These are phyloP conservation scores for Sebastes taczanowskii DNA, from an alignment of 2,797 vertebrate species.

Conservation along the genomic window DNA sequence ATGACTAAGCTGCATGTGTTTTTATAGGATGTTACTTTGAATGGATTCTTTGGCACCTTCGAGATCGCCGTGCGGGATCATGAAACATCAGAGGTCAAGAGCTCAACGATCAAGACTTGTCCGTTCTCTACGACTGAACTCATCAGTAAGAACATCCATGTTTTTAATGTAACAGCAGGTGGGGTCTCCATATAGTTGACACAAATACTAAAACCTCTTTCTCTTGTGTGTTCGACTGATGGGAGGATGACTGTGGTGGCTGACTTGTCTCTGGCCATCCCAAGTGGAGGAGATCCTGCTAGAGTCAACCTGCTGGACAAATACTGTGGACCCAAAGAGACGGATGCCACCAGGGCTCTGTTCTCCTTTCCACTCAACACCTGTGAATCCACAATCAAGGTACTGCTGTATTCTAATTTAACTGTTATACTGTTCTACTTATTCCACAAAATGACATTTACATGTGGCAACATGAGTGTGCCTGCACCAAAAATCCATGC, in stretches of 20 bases:
- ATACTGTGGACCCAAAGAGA: constrained; percentile 76
- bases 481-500: accelerated
- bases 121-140: constrained; percentile 73
- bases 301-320: constrained; percentile 70
- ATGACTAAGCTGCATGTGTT: not conserved
- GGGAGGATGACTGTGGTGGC: constrained; percentile 79
- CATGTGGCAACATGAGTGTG: too few species aligned
- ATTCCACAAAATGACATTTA: too few species aligned
- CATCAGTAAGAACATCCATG: constrained; percentile 67
- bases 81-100: constrained; percentile 63
- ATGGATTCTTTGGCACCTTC: constrained; percentile 72
- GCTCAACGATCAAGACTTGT: constrained; percentile 70
- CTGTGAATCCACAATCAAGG: constrained; percentile 79
- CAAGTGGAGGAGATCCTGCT: constrained; percentile 59
- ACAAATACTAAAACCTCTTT: not conserved
- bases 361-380: constrained; percentile 80
- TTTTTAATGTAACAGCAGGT: accelerated
- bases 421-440: too few species aligned
- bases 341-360: constrained; percentile 68
- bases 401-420: not conserved
- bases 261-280: constrained; percentile 65
- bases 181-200: accelerated
- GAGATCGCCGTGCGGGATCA: constrained; percentile 72
- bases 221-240: constrained; percentile 80
- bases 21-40: constrained; percentile 66